Evolutionary conservation across 2,113 vertebrate genomes (phyloP).

Genomic region (Heloderma charlesbogerti): DNA sequence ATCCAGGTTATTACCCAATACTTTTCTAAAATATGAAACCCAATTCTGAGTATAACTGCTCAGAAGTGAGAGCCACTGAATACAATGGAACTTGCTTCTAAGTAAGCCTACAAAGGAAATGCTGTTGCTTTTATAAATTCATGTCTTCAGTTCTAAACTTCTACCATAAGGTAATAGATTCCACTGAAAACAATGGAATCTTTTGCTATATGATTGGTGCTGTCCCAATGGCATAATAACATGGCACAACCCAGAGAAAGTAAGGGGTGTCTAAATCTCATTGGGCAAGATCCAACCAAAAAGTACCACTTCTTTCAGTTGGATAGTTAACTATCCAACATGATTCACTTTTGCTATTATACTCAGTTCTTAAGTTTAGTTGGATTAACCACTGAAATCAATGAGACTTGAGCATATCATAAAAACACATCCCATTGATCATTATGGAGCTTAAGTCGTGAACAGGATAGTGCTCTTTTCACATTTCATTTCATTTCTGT

Average conservation of each 20-base stretch:
- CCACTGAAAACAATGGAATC: neutral
- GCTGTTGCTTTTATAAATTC: neutral
- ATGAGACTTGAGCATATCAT: neutral
- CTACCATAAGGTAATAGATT: neutral
- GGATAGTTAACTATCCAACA: neutral
- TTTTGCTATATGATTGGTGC: no score
- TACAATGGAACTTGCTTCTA: neutral
- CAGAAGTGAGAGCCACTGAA: neutral
- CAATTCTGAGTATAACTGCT: neutral
- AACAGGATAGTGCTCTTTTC: neutral
- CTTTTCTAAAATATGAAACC: neutral
- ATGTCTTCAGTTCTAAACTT: neutral
- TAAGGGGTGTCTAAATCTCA: neutral
- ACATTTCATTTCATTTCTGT: neutral
- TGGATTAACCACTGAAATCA: neutral
- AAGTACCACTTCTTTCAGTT: neutral
- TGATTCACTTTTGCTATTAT: neutral
- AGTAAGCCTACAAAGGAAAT: neutral
- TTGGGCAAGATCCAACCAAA: neutral
- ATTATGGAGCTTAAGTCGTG: neutral
- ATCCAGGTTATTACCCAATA: neutral
- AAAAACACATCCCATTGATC: neutral
- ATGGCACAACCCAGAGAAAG: neutral
- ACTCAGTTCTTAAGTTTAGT: neutral
- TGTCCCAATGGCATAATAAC: neutral